Evolutionary conservation across 2,797 vertebrate species (phyloP).

Genomic region (Monodelphis domestica): DNA sequence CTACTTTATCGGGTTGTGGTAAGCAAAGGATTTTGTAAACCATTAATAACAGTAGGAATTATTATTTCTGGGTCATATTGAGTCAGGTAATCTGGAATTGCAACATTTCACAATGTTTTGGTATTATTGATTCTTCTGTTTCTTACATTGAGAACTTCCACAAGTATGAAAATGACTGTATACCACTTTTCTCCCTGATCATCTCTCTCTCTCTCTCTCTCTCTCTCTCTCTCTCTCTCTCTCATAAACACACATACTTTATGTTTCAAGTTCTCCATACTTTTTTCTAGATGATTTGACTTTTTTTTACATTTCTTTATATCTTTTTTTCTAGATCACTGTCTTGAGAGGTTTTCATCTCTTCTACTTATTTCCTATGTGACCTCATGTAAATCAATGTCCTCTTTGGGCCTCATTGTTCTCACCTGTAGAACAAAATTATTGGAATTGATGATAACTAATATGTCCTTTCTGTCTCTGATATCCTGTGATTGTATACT

Average conservation of each 20-base stretch:
- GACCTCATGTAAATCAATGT: neutral
- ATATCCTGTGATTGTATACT: neutral
- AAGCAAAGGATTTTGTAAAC: neutral
- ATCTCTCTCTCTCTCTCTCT: neutral
- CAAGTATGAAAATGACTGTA: neutral
- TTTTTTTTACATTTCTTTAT: neutral
- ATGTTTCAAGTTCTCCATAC: neutral
- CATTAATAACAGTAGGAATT: neutral
- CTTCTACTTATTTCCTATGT: neutral
- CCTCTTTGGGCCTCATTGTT: neutral
- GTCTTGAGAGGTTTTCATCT: neutral
- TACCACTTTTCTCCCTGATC: neutral
- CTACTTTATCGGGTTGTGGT: neutral
- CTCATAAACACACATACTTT: no score
- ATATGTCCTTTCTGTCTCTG: neutral
- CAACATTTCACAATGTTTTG: neutral
- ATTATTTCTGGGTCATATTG: neutral
- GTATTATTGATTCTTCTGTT: neutral
- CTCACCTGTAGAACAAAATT: neutral
- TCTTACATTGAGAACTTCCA: neutral
- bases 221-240: no score
- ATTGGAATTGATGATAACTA: neutral
- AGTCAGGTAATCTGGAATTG: neutral
- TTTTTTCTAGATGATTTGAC: neutral
- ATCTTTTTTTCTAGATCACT: neutral